Conservation (phyloP, 2,888 invertebrate species). For the Cabera pusaria region DNA sequence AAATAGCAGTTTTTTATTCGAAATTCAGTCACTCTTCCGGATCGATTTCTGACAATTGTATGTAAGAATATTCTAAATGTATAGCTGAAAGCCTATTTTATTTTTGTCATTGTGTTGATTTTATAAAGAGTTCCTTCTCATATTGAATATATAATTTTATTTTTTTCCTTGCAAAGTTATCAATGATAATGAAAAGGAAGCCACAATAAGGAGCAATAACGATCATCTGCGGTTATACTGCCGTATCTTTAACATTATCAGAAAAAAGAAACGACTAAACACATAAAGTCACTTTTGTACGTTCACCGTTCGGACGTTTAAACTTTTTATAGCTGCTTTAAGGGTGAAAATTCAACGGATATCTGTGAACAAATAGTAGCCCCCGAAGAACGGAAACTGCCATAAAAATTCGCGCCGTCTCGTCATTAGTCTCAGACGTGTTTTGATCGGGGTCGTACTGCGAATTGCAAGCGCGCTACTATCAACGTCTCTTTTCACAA, state of each 20-base stretch:
- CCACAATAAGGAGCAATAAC: conserved; percentile 22
- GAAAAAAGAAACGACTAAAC: conserved; percentile 40
- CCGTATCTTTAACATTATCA: conserved; percentile 36
- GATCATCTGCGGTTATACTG: conserved; percentile 29
- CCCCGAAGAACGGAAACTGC: conserved; percentile 65
- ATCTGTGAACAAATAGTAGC: conserved; percentile 67
- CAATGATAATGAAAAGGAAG: conserved; percentile 1
- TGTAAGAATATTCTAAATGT: too few relatives aligned
- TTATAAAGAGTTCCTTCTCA: too few relatives aligned
- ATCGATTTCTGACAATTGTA: conserved; percentile 13
- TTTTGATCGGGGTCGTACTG: conserved; percentile 67
- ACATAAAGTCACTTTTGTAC: conserved; percentile 46
- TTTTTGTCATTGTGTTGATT: too few relatives aligned
- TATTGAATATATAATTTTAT: too few relatives aligned
- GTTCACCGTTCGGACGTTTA: conserved; percentile 51
- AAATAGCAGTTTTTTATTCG: conserved; percentile 11
- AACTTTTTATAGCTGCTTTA: conserved; percentile 63
- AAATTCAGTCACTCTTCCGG: conserved; percentile 8
- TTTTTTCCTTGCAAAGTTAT: too few relatives aligned
- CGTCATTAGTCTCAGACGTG: conserved; percentile 78
- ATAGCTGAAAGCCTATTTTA: too few relatives aligned
- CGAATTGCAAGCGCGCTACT: conserved; percentile 41
- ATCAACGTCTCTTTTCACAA: conserved; percentile 36
- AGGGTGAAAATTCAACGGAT: conserved; percentile 64
- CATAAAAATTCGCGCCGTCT: conserved; percentile 72